Evolutionary conservation across 1,140 invertebrate genomes (phyloP), one percentile per base, ranked within the genome.

Genomic region (Parapsyche elsis): DNA sequence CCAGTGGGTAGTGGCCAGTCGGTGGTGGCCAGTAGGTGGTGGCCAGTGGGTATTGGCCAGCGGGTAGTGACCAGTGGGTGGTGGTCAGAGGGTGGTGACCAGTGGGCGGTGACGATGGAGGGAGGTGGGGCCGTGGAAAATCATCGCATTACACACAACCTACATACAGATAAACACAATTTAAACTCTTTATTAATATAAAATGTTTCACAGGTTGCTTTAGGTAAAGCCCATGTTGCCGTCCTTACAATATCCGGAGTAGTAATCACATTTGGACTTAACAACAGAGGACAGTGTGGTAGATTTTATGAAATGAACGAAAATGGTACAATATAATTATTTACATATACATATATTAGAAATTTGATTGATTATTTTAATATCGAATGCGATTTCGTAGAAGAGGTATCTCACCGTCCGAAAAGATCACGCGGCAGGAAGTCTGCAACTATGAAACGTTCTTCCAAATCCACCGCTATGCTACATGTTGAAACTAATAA

Each of bases 281-380:
- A 99, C 87, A 99, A 99, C 86, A 97, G 98, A 86, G 97, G 97
- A 9, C 98, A 99, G 85, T 99, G 98, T 90, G 98, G 98, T 38
- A 88, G 98, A 84, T 95, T 97, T 84, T 97, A 94, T 86, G 91
- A 92, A 14, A 7, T 24, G 7, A 75, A 59, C 44, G 73, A 53
- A 30, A 67, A 67, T 67, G 30, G 64, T 67, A 44, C 7, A 14
- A 24, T 61, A n/a, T 79, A 59, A 59, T 71, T 71, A 84, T 85
- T 84, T n/a, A 38, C 14, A 26, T 7, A 23, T 12, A 12, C 19
- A 67, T 23, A 67, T 23, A 61, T 10, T 67, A 67, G 10, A 7
- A 1, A 21, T 67, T 26, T 57, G 5, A 23, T 67, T 21, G 16
- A 61, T 67, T 26, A 67, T 57, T 57, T 57, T 10, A 57, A 21